Conservation (phyloP, 2,113 vertebrate genomes). For the Thryonomys swinderianus region DNA sequence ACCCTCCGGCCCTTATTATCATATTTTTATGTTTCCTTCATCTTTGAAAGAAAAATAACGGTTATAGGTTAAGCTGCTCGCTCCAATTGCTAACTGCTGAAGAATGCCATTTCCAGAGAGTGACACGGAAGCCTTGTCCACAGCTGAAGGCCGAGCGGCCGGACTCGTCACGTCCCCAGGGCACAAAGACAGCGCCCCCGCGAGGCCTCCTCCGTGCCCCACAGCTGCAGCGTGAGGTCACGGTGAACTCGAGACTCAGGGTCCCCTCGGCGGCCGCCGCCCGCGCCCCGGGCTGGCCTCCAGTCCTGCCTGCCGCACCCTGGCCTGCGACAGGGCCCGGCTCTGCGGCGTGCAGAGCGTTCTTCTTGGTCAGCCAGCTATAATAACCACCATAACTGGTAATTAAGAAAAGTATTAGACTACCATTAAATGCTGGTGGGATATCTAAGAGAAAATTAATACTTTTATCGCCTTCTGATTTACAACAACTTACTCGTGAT, state of each 20-base stretch:
- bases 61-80: neutral
- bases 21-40: slow-evolving; percentile 63
- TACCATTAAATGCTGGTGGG: neutral
- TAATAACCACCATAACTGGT: neutral
- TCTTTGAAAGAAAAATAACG: slow-evolving; percentile 56
- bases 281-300: neutral
- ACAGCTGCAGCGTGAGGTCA: too few species aligned
- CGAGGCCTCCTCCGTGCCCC: neutral
- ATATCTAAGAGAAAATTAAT: slow-evolving; percentile 17
- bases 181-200: neutral
- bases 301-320: neutral
- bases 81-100: neutral
- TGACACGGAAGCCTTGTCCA: neutral
- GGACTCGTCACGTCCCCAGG: neutral
- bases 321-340: neutral
- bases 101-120: neutral
- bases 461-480: slow-evolving; percentile 16
- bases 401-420: neutral
- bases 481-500: neutral
- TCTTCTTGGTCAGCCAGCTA: neutral
- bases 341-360: neutral
- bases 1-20: too few species aligned
- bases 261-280: neutral
- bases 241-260: neutral
- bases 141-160: neutral